Conservation (phyloP, 2,888 invertebrate species). For the Hemaris fuciformis region DNA sequence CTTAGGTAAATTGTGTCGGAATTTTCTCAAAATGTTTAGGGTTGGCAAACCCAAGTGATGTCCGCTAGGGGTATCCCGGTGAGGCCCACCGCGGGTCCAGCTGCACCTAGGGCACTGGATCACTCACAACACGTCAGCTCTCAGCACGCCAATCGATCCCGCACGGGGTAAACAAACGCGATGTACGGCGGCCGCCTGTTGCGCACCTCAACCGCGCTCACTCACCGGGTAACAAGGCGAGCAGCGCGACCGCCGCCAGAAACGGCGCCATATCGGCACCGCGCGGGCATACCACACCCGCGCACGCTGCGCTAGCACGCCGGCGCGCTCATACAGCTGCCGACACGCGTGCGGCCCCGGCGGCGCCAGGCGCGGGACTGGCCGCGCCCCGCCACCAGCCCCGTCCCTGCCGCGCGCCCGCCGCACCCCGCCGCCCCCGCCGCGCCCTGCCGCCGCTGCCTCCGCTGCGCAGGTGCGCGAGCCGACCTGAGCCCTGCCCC, state of each 20-base stretch:
- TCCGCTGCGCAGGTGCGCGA: conserved; percentile 63
- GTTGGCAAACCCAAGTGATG: neutral
- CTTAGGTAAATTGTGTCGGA: neutral
- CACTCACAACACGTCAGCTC: conserved; percentile 74
- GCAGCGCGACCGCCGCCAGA: conserved; percentile 73
- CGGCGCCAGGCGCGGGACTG: conserved; percentile 75
- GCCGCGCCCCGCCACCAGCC: conserved; percentile 50
- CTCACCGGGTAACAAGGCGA: conserved; percentile 78
- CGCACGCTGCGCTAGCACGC: conserved; percentile 78
- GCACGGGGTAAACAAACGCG: conserved; percentile 59
- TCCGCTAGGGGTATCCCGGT: neutral
- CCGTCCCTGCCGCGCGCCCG: conserved; percentile 33
- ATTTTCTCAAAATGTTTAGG: neutral
- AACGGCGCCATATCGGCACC: conserved; percentile 73
- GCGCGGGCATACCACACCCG: conserved; percentile 81
- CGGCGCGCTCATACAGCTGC: conserved; percentile 74
- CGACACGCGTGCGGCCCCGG: conserved; percentile 60
- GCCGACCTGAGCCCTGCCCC: conserved; percentile 41
- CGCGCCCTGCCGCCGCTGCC: conserved; percentile 21
- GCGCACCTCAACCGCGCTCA: conserved; percentile 49
- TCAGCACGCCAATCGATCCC: conserved; percentile 48
- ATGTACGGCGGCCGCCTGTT: conserved; percentile 68
- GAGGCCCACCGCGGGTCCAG: conserved; percentile 8
- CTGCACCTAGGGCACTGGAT: conserved; percentile 25
- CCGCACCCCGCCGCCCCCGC: conserved; percentile 40